Base-by-base conservation (phyloP, 1,140 invertebrate genomes). In the Drosophila santomea region DNA sequence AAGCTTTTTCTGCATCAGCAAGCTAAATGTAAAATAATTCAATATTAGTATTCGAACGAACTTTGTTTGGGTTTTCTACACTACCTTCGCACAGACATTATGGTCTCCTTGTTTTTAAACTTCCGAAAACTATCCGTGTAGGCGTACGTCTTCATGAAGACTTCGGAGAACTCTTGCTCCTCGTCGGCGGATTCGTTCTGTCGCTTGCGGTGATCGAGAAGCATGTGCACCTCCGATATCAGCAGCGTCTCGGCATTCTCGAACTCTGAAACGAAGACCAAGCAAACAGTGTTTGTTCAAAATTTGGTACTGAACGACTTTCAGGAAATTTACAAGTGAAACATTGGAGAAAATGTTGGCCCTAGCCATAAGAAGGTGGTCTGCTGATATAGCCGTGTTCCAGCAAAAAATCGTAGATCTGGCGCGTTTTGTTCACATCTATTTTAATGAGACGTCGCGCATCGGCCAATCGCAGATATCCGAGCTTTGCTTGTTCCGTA, bases 151-250 rank as follows among this genome's bases (percentile, higher is more conserved):
- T 99, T 99, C 95, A 98, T 97, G 90, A 99, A 99, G 17, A 99
- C 98, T 93, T 99, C 98, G 0, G 98, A 98, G 89, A 99, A 96
- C 93, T 99, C 98, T 93, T 99, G 98, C 91, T 99, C 98, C 79
- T 99, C 99, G 92, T 99, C 99, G 1, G 98, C 97, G 55, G 96
- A 98, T 93, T 99, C 98, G 93, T 99, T 99, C 92, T 99, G 98
- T 38, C 97, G 96, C 93, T 99, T 99, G 52, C 99, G 95, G 93
- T 99, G 98, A 90, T 99, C 98, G 69, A 99, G 93, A 62, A 99
- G 93, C 96, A 99, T 98, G 86, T 98, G 97, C 0, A 99, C 99
- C 94, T 99, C 99, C 11, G 98, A 99, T 92, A 99, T 98, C 59
- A 99, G 93, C 36, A 99, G 93, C 0, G 99, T 99, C 94, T 99